A percentile compares a stretch with the other conserved stretches of the same genome.
These are phyloP conservation scores for Drosophila setifemur DNA, from an alignment of 1,140 invertebrate species.

Conservation along the genomic window DNA sequence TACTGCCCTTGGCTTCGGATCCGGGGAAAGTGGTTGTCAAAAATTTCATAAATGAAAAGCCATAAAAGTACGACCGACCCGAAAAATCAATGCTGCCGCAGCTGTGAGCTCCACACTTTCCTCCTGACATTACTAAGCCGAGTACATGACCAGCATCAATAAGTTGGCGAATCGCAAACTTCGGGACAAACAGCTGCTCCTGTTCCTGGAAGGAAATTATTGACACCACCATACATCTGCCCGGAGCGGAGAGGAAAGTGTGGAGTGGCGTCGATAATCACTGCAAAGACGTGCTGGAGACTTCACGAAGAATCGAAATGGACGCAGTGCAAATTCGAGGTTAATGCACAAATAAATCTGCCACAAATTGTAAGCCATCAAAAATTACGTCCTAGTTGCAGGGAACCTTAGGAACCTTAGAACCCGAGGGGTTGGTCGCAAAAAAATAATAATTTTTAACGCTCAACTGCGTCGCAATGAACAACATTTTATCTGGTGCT, in stretches of 20 bases:
- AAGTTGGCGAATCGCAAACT: conserved; percentile 56
- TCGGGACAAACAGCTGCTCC: conserved; percentile 61
- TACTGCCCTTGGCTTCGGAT: too few relatives aligned
- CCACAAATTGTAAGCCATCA: conserved; percentile 75
- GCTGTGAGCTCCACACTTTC: conserved; percentile 26
- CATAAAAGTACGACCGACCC: conserved; percentile 54
- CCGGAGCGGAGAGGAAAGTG: background rate
- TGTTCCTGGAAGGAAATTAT: conserved; percentile 57
- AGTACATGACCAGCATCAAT: conserved; percentile 76
- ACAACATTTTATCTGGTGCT: conserved; percentile 75
- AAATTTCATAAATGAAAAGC: conserved; percentile 70
- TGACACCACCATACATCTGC: conserved; percentile 34
- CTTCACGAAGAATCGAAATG: conserved; percentile 39
- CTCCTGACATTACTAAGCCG: conserved; percentile 30
- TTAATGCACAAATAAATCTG: conserved; percentile 80
- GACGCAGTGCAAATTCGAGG: conserved; percentile 75
- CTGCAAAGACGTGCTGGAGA: conserved; percentile 31
- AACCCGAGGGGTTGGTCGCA: background rate
- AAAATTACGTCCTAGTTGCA: conserved; percentile 39
- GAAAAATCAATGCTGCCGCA: conserved; percentile 68
- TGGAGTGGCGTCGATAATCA: conserved; percentile 53
- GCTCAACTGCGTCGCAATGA: conserved; percentile 76
- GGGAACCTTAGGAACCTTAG: too few relatives aligned
- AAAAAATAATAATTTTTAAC: conserved; percentile 77
- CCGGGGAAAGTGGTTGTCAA: conserved; percentile 50